These are phyloP conservation scores for Trogon melanurus DNA, from an alignment of 2,113 vertebrate species.

Conservation along the genomic window DNA sequence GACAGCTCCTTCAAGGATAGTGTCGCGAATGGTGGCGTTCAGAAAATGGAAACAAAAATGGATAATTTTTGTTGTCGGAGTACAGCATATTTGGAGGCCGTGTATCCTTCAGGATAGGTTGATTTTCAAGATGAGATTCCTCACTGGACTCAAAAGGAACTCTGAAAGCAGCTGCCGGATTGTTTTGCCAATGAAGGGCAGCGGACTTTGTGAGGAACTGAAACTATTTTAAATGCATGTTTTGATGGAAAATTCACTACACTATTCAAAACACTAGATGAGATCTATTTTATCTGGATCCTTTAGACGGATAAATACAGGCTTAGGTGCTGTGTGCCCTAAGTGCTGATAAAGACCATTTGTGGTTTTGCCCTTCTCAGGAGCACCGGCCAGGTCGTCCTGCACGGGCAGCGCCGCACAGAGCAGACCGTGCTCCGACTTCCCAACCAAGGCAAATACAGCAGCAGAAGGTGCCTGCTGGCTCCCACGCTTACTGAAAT, in stretches of 20 bases:
- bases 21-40: not conserved
- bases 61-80: not conserved
- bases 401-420: rapidly evolving
- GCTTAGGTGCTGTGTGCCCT: rapidly evolving
- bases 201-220: not conserved
- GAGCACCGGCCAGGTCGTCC: not conserved
- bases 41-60: not conserved
- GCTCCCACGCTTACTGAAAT: not conserved
- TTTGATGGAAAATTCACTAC: not conserved
- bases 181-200: not conserved
- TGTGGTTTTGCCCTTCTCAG: not conserved
- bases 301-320: not conserved
- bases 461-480: not conserved
- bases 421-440: not conserved
- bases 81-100: not conserved
- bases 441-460: not conserved
- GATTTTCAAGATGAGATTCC: not conserved
- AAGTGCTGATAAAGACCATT: rapidly evolving
- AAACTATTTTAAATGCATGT: not conserved
- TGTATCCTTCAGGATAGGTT: not conserved
- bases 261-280: not conserved
- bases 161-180: not conserved
- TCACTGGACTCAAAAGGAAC: not conserved
- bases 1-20: not conserved
- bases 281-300: not conserved